Evolutionary conservation across 2,888 invertebrate species (phyloP).

Genomic region (Ypsolopha sequella): DNA sequence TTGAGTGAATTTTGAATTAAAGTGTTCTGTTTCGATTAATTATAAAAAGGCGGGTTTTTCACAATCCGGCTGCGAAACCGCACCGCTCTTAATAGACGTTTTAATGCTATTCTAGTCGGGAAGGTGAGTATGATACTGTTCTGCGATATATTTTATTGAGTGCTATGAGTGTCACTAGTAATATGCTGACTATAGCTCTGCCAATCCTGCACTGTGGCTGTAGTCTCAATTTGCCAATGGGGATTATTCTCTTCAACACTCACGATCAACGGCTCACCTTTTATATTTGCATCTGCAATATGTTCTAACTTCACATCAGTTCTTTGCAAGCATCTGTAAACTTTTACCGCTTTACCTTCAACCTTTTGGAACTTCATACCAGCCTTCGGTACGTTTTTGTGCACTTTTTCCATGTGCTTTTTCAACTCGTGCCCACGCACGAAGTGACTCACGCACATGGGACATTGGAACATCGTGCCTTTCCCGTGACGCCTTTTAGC

Average conservation of each 20-base stretch:
- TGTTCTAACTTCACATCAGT: neutral
- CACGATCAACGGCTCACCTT: neutral
- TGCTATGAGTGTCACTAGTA: too few species aligned
- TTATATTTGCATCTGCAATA: neutral
- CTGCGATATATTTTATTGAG: too few species aligned
- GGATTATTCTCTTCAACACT: neutral
- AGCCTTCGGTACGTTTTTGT: slow-evolving; percentile 13
- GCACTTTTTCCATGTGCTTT: slow-evolving; percentile 39
- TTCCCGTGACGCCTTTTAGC: slow-evolving; percentile 50
- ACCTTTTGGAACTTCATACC: neutral
- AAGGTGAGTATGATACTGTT: too few species aligned
- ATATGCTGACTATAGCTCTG: neutral
- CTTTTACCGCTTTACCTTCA: neutral
- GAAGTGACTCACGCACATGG: slow-evolving; percentile 33
- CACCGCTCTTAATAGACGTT: too few species aligned
- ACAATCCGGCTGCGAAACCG: too few species aligned
- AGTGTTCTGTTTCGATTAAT: too few species aligned
- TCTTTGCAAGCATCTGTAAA: neutral
- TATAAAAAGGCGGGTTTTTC: too few species aligned
- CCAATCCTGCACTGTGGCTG: neutral
- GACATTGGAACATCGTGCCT: slow-evolving; percentile 34
- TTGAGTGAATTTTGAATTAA: too few species aligned
- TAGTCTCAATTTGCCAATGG: neutral
- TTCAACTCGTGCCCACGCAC: slow-evolving; percentile 40
- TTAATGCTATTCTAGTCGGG: too few species aligned